A percentile compares a stretch with the other conserved stretches of the same genome.
phyloP scores from a whole-genome alignment of 2,113 vertebrate genomes.

The Neolamprologus modestus region DNA sequence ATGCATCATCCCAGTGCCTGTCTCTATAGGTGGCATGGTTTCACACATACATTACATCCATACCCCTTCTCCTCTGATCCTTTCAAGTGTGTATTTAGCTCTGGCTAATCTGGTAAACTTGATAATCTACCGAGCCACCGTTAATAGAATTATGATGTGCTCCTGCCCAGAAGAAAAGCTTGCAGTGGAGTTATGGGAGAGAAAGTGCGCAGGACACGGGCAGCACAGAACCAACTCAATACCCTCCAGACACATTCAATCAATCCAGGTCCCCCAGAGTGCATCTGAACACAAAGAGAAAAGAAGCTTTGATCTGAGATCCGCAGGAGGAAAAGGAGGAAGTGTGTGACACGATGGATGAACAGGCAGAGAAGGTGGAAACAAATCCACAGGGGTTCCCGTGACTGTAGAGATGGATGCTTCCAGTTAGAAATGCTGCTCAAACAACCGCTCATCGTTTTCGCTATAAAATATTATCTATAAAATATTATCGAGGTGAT shows the following conservation, averaged over 20 bases:
- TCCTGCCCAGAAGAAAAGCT: not conserved
- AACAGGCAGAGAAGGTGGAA: not conserved
- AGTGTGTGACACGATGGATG: not conserved
- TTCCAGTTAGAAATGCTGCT: not conserved
- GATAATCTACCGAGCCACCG: constrained; percentile 1
- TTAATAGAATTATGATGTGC: constrained; percentile 24
- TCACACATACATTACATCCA: not conserved
- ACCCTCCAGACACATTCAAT: constrained; percentile 26
- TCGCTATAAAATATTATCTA: not conserved
- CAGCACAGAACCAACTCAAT: constrained; percentile 2
- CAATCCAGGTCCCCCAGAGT: constrained; percentile 4
- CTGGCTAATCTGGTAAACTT: constrained; percentile 20
- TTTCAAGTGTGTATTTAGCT: constrained; percentile 23
- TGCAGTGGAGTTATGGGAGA: not conserved
- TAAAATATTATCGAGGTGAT: not conserved
- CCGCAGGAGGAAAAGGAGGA: not conserved
- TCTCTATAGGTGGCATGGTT: not conserved
- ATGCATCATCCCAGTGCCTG: not conserved
- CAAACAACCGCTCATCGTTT: not conserved
- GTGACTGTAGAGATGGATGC: not conserved
- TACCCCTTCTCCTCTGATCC: not conserved
- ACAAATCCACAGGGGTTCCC: not conserved
- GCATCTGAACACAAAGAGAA: constrained; percentile 16
- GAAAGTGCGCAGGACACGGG: not conserved
- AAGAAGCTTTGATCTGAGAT: constrained; percentile 39